Evolutionary conservation across 2,113 vertebrate species (phyloP).

Genomic region (Saguinus imperator): DNA sequence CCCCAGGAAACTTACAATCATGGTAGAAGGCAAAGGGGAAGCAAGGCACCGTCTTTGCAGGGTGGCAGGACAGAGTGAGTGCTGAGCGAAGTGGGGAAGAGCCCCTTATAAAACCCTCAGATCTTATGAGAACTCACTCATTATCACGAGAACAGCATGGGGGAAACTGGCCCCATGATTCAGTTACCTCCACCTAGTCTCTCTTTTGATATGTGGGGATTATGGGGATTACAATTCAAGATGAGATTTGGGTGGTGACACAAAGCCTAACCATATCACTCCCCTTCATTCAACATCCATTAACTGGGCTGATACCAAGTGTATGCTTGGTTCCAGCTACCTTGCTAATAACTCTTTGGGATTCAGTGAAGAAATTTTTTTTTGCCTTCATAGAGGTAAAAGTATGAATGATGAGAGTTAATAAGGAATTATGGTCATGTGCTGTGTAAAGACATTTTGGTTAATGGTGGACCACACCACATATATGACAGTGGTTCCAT

Average conservation of each 20-base stretch:
- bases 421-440: background rate
- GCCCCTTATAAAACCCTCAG: too few relatives aligned
- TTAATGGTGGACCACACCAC: background rate
- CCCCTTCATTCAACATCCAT: background rate
- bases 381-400: conserved; percentile 11
- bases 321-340: background rate
- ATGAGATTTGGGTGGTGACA: background rate
- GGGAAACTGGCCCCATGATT: too few relatives aligned
- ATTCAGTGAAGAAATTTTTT: background rate
- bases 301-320: background rate
- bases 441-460: background rate
- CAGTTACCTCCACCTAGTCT: too few relatives aligned
- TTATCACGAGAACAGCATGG: too few relatives aligned
- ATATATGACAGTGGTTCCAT: background rate
- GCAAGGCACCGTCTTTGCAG: too few relatives aligned
- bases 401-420: background rate
- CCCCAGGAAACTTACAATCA: too few relatives aligned
- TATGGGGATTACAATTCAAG: too few relatives aligned
- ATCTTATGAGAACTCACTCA: too few relatives aligned
- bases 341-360: background rate
- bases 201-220: too few relatives aligned
- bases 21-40: too few relatives aligned
- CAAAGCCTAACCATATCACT: background rate
- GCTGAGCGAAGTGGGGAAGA: too few relatives aligned
- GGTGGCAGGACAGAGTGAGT: too few relatives aligned